Conservation (phyloP, 2,797 vertebrate species). For the Emydoidea blandingii region DNA sequence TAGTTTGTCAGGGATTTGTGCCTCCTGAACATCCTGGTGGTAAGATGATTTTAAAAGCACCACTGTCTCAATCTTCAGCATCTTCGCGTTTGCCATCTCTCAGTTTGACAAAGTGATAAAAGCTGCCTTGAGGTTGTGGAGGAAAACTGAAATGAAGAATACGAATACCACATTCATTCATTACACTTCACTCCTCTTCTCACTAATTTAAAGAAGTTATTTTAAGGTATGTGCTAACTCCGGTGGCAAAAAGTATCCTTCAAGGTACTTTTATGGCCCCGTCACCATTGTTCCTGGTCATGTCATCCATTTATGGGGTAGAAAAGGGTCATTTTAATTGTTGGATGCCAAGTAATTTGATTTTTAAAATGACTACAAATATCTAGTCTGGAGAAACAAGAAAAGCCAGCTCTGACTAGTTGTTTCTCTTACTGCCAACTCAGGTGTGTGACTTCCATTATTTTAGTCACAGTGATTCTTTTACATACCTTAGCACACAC, state of each 20-base stretch:
- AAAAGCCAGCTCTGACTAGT: background rate
- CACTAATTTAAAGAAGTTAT: slow-evolving; percentile 3
- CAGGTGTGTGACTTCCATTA: background rate
- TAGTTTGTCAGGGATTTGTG: background rate
- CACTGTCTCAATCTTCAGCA: background rate
- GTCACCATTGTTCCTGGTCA: background rate
- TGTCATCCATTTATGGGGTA: background rate
- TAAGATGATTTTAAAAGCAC: background rate
- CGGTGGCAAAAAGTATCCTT: background rate
- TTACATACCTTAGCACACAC: background rate
- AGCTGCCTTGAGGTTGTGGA: background rate
- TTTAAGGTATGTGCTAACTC: background rate
- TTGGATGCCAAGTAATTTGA: background rate
- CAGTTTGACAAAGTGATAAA: background rate
- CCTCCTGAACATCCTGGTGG: background rate
- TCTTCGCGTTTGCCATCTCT: background rate
- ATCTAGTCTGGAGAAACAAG: background rate
- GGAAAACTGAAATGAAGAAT: background rate
- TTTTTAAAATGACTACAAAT: background rate
- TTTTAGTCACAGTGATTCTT: background rate
- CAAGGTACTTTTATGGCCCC: background rate
- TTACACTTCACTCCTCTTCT: background rate
- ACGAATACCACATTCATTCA: background rate
- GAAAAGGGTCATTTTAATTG: background rate
- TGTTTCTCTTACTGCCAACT: too few relatives aligned